phyloP scores from a whole-genome alignment of 2,797 vertebrate species.

The Chrosomus eos region DNA sequence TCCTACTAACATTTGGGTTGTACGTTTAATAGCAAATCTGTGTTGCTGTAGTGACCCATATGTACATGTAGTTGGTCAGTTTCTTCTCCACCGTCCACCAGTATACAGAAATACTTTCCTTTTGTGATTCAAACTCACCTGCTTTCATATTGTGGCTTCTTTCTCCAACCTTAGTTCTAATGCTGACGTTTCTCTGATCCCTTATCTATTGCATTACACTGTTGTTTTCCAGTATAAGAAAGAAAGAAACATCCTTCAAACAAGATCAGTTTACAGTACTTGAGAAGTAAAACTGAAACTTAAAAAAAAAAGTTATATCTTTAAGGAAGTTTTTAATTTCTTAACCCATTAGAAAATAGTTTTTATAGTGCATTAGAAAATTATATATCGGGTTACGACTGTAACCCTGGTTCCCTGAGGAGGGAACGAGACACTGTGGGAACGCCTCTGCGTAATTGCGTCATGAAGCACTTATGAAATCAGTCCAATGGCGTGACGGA shows the following conservation, averaged over 20 bases:
- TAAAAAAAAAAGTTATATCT: not conserved
- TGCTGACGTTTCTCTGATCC: not conserved
- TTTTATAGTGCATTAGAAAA: not conserved
- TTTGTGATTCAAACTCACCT: not conserved
- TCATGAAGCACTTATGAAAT: no score
- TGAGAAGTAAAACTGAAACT: not conserved
- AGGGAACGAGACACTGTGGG: no score
- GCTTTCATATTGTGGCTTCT: constrained; percentile 8
- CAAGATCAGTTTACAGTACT: not conserved
- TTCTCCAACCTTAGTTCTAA: not conserved
- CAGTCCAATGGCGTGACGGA: no score
- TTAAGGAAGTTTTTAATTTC: not conserved
- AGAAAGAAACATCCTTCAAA: not conserved
- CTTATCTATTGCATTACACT: not conserved
- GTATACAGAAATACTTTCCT: not conserved
- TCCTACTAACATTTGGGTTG: constrained; percentile 13
- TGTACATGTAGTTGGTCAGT: constrained; percentile 22
- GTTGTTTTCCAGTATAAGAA: not conserved
- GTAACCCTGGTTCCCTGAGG: no score
- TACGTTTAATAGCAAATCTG: not conserved
- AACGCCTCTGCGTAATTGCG: no score
- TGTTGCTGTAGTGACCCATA: not conserved
- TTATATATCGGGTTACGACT: no score
- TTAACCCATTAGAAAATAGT: not conserved
- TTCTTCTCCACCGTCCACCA: not conserved